Conservation (phyloP, 2,113 vertebrate genomes). For the Halichoerus grypus region DNA sequence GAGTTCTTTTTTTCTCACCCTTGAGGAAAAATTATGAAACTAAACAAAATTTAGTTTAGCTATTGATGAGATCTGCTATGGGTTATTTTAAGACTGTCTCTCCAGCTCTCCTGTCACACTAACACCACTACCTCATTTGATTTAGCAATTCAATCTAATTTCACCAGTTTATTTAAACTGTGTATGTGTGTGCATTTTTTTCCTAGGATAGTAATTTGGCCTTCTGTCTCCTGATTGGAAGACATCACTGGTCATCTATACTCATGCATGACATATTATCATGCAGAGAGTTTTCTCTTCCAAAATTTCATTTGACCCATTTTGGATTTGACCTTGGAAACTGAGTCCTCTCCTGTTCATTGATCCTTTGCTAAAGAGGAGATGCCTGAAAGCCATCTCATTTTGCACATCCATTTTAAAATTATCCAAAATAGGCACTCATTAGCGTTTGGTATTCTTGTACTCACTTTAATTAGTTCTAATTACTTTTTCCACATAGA, state of each 20-base stretch:
- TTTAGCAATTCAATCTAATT: background rate
- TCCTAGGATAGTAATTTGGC: background rate
- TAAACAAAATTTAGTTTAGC: background rate
- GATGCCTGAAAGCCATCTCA: background rate
- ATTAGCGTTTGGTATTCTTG: conserved; percentile 35
- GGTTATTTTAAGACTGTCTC: background rate
- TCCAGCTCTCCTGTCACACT: background rate
- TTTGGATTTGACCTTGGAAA: conserved; percentile 49
- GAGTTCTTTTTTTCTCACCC: background rate
- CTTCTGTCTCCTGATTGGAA: background rate
- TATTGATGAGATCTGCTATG: background rate
- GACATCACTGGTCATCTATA: background rate
- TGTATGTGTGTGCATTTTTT: background rate
- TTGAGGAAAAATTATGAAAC: background rate
- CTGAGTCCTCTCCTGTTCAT: background rate
- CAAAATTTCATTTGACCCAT: background rate
- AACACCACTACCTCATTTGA: background rate
- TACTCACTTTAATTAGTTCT: conserved; percentile 57
- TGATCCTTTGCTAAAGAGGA: background rate
- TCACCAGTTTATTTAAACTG: background rate
- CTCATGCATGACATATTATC: background rate
- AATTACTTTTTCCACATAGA: conserved; percentile 48
- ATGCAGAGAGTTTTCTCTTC: background rate
- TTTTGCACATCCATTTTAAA: conserved; percentile 63
- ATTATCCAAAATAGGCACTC: conserved; percentile 8